Evolutionary conservation across 2,888 invertebrate genomes (phyloP).

Genomic region (Sinodicranocentrus sp.): DNA sequence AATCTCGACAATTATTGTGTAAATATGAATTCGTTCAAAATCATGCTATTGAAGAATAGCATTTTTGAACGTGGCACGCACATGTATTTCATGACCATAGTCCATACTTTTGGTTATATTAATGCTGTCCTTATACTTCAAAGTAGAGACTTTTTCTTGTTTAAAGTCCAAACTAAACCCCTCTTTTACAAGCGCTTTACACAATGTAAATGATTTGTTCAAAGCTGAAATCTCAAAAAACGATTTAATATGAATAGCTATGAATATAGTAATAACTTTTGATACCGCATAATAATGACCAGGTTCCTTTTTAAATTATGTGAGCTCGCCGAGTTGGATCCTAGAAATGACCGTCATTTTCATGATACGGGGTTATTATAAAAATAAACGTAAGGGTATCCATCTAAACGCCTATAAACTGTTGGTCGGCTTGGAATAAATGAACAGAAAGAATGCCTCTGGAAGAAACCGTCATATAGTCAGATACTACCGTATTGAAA

Average conservation of each 20-base stretch:
- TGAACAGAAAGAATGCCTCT: slow-evolving; percentile 34
- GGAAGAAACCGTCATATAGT: slow-evolving; percentile 19
- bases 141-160: neutral
- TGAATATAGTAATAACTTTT: neutral
- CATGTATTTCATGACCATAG: neutral
- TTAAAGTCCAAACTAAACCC: neutral
- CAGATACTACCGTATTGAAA: too few relatives aligned
- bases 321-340: slow-evolving; percentile 24
- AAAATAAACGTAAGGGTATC: slow-evolving; percentile 40
- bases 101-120: neutral
- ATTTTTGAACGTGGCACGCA: neutral
- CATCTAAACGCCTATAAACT: slow-evolving; percentile 19
- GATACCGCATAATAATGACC: slow-evolving; percentile 27
- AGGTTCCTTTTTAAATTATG: slow-evolving; percentile 19
- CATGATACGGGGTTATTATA: slow-evolving; percentile 53
- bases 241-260: neutral
- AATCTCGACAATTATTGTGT: slow-evolving; percentile 45
- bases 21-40: slow-evolving; percentile 26
- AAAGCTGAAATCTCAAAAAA: neutral
- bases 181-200: too few relatives aligned
- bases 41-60: neutral
- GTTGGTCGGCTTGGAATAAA: neutral
- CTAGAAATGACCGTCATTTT: slow-evolving; percentile 42
- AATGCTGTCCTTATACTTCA: slow-evolving; percentile 6
- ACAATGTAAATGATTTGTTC: too few relatives aligned